Evolutionary conservation across 2,797 vertebrate genomes (phyloP).

Genomic region (Paratrypauchen microcephalus): DNA sequence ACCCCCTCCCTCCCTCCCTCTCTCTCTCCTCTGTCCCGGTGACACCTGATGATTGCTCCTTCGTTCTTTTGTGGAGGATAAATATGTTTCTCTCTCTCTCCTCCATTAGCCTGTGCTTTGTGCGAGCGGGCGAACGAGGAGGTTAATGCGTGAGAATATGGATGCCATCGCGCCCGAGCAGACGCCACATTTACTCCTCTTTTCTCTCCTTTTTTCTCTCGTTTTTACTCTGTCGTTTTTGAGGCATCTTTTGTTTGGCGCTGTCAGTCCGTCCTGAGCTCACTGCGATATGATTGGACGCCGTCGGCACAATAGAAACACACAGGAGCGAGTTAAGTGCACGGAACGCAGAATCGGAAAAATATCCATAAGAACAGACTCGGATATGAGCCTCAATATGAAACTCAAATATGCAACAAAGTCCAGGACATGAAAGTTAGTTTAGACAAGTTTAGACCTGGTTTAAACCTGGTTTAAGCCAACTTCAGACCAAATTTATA

Average conservation of each 20-base stretch:
- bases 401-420: not conserved
- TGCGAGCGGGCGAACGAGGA: not conserved
- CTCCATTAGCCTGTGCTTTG: not conserved
- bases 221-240: not conserved
- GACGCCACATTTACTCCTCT: not conserved
- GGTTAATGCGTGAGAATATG: conserved; percentile 4
- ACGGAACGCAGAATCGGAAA: not conserved
- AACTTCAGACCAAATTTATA: not conserved
- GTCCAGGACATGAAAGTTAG: not conserved
- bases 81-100: not conserved
- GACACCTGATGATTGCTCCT: conserved; percentile 3
- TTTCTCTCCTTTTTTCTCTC: not conserved
- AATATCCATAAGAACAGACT: not conserved
- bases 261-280: conserved; percentile 4
- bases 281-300: conserved; percentile 1
- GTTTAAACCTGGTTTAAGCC: not conserved
- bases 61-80: conserved; percentile 3
- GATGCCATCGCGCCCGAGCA: conserved; percentile 4
- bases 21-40: not conserved
- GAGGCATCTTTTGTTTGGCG: not conserved
- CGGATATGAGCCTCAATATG: not conserved
- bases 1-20: not conserved
- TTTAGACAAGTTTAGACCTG: not conserved
- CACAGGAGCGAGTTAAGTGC: conserved; percentile 9
- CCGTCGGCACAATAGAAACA: not conserved